phyloP scores from a whole-genome alignment of 2,888 invertebrate species.

The Artemia sinica region DNA sequence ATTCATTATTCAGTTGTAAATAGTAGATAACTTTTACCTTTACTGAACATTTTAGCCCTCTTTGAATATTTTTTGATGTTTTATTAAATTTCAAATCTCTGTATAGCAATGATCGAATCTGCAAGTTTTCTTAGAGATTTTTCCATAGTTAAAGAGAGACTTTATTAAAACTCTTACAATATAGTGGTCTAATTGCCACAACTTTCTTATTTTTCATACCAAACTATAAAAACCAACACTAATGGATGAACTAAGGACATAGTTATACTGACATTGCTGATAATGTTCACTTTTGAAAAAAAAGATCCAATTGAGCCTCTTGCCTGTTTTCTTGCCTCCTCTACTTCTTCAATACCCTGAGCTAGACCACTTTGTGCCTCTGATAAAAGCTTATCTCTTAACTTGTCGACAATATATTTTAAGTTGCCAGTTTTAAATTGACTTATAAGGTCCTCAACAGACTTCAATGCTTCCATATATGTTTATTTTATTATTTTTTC shows the following conservation, averaged over 20 bases:
- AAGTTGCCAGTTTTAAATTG: neutral
- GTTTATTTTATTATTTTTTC: no score
- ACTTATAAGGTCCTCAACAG: neutral
- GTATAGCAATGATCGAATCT: no score
- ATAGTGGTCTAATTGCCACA: no score
- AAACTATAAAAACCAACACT: neutral
- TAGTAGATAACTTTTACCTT: no score
- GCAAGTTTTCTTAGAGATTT: no score
- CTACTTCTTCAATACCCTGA: neutral
- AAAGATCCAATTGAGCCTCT: neutral
- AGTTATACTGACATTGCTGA: neutral
- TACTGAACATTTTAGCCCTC: no score
- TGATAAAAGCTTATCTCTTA: neutral
- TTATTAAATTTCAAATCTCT: no score
- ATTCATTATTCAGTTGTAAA: no score
- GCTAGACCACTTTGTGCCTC: neutral
- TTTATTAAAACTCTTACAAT: no score
- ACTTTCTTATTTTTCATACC: neutral
- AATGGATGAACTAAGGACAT: neutral
- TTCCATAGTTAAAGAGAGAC: no score
- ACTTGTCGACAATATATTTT: neutral
- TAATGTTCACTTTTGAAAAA: neutral
- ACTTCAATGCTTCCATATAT: neutral
- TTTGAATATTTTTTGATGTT: no score
- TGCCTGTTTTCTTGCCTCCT: no score